Conservation (phyloP, 2,113 vertebrate genomes). For the Alces alces region DNA sequence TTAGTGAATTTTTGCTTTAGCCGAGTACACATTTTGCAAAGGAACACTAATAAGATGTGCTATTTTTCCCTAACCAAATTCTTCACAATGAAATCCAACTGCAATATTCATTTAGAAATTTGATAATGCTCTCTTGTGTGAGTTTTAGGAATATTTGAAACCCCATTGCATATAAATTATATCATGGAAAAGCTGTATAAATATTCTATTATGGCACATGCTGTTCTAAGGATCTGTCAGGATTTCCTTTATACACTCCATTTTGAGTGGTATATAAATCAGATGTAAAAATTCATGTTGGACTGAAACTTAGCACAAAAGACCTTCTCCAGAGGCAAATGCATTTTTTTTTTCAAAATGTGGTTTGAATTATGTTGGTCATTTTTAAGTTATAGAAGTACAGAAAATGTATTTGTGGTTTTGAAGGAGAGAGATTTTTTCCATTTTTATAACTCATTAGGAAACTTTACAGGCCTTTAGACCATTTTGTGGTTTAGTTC, state of each 20-base stretch:
- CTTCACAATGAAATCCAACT: conserved; percentile 63
- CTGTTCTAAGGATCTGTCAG: conserved; percentile 60
- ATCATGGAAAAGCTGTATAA: conserved; percentile 73
- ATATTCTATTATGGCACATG: conserved; percentile 66
- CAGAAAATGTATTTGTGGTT: conserved; percentile 70
- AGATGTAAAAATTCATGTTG: conserved; percentile 65
- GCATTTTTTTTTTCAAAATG: conserved; percentile 46
- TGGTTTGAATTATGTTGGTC: conserved; percentile 58
- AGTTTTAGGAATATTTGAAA: conserved; percentile 71
- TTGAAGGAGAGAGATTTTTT: conserved; percentile 62
- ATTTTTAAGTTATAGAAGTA: conserved; percentile 60
- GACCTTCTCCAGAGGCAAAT: conserved; percentile 58
- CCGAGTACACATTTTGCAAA: conserved; percentile 26
- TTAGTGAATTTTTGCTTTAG: conserved; percentile 43
- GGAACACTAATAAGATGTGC: conserved; percentile 14
- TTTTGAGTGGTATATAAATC: conserved; percentile 69
- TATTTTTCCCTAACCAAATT: conserved; percentile 46
- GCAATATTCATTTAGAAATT: conserved; percentile 72
- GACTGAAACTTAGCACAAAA: conserved; percentile 62
- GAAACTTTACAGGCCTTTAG: conserved; percentile 60
- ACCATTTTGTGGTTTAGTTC: conserved; percentile 56
- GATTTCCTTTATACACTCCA: conserved; percentile 67
- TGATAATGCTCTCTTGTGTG: conserved; percentile 66
- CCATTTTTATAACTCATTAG: conserved; percentile 63
- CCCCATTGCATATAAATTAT: conserved; percentile 66